These are phyloP conservation scores for Eira barbara DNA, from an alignment of 2,113 vertebrate species.

Conservation along the genomic window DNA sequence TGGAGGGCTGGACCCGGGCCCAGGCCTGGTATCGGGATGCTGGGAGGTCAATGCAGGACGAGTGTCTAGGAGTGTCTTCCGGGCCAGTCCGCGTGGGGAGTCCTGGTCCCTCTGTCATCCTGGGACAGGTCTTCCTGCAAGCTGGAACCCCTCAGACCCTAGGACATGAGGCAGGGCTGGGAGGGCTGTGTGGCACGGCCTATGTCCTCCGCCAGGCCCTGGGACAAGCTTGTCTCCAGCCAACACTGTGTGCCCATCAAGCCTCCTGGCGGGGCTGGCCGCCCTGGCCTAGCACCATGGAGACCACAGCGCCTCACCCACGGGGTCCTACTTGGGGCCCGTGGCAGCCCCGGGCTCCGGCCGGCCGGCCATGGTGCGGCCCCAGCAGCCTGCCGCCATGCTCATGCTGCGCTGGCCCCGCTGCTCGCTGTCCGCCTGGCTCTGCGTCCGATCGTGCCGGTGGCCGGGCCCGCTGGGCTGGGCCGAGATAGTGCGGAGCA, in stretches of 20 bases:
- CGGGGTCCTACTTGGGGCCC: constrained; percentile 81
- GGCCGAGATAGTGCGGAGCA: constrained; percentile 95
- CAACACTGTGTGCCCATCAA: not conserved
- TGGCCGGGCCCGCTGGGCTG: constrained; percentile 83
- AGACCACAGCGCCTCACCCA: constrained; percentile 29
- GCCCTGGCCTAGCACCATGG: constrained; percentile 70
- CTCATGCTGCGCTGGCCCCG: constrained; percentile 95
- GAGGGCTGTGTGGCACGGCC: not conserved
- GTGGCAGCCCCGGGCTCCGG: constrained; percentile 85
- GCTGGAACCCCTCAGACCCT: not conserved
- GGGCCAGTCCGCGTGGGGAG: not conserved
- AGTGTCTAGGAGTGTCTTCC: not conserved
- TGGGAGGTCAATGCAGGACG: not conserved
- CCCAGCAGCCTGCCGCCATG: constrained; percentile 95
- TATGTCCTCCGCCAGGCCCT: not conserved
- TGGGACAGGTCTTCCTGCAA: not conserved
- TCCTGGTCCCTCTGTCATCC: not conserved
- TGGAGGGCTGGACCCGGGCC: not conserved
- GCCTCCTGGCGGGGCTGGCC: constrained; percentile 23
- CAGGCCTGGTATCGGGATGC: constrained; percentile 11
- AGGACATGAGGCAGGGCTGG: not conserved
- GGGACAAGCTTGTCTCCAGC: not conserved
- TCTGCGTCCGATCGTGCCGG: constrained; percentile 92
- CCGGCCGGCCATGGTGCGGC: constrained; percentile 85
- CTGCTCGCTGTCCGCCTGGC: constrained; percentile 91